phyloP scores from a whole-genome alignment of 2,797 vertebrate species.

The Apogon hyalosoma region DNA sequence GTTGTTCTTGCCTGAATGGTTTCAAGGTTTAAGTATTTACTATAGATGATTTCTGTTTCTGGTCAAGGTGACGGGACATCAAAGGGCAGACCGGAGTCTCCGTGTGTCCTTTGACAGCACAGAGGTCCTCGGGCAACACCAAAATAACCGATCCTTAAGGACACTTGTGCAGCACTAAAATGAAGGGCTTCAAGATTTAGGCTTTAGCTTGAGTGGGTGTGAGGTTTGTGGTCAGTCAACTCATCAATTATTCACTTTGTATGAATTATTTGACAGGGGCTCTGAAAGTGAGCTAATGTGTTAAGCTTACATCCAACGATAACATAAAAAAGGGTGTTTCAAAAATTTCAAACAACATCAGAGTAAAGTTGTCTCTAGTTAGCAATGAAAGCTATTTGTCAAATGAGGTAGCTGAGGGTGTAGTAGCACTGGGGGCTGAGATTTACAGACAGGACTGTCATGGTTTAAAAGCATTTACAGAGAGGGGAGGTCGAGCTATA shows the following conservation, averaged over 20 bases:
- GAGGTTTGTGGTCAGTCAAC: conserved; percentile 55
- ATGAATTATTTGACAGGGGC: conserved; percentile 70
- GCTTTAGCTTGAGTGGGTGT: conserved; percentile 51
- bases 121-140: conserved; percentile 57
- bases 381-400: conserved; percentile 68
- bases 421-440: conserved; percentile 54
- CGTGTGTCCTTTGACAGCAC: conserved; percentile 59
- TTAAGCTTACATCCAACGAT: conserved; percentile 37
- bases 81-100: conserved; percentile 67
- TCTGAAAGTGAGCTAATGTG: conserved; percentile 71
- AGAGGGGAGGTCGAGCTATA: conserved; percentile 76
- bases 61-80: conserved; percentile 63
- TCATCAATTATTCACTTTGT: conserved; percentile 68
- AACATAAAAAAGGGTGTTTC: conserved; percentile 64
- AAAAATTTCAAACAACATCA: conserved; percentile 56
- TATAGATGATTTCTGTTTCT: conserved; percentile 40
- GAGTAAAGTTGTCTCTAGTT: conserved; percentile 66
- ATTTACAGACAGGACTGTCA: conserved; percentile 80
- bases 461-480: conserved; percentile 74
- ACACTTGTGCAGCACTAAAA: conserved; percentile 62
- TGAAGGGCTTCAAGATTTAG: conserved; percentile 60
- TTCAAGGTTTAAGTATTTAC: conserved; percentile 8
- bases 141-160: conserved; percentile 73
- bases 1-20: conserved; percentile 3
- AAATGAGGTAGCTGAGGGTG: conserved; percentile 68